Base-by-base conservation (phyloP, 2,113 vertebrate species). In the Gorsachius goisagi region DNA sequence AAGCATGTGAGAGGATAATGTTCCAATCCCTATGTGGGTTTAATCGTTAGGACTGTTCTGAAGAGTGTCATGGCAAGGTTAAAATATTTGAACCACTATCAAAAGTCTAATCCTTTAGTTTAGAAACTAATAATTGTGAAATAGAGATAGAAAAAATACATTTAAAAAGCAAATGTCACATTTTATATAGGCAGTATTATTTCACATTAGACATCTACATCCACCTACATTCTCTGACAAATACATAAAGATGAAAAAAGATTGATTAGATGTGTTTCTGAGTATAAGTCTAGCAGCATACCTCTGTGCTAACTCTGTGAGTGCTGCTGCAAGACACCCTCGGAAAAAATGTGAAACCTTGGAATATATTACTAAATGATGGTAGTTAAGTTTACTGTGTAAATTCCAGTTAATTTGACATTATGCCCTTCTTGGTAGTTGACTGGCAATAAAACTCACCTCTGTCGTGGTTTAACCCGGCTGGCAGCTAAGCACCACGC, bases 11-110 rank as follows among this genome's bases (percentile, higher is more conserved):
- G 60, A 71, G 3, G 15, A 30, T 33, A 74, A 87, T 0, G 2
- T 23, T 12, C 27, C n/a, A n/a, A 0, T 11, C 22, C 18, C 13
- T 2, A 0, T 3, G 27, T 10, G 30, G 27, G 10, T 2, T 53
- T 60, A 23, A 53, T 71, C 7, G 1, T 78, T 58, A 67, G 19
- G 12, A 67, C 16, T 79, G 5, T 55, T 55, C 23, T 50, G 26
- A 11, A 15, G 30, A 47, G 11, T 18, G 21, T 45, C 33, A 10
- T 33, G 62, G 15, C 21, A 45, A 74, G 45, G 41, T 66, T 88
- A 37, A 44, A 56, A 49, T 53, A 37, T 35, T 50, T 69, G 24
- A 82, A 52, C 47, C 85, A 8, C 2, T 56, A 18, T 32, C 21
- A 58, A 49, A 75, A 35, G 24, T 56, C n/a, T 47, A 37, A 72